Evolutionary conservation across 2,888 invertebrate species (phyloP).

Genomic region (Stenodera caucasica): DNA sequence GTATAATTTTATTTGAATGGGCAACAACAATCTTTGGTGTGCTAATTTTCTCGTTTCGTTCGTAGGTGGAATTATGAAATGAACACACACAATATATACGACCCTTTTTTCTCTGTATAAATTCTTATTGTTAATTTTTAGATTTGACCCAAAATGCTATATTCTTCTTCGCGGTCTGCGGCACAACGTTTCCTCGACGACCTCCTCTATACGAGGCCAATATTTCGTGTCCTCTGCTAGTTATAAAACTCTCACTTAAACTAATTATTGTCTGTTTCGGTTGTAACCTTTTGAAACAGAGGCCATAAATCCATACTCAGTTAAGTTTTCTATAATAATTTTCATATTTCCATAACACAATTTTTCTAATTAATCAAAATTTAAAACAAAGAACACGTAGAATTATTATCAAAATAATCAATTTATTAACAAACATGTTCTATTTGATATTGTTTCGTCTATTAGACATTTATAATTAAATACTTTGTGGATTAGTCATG

Average conservation of each 20-base stretch:
- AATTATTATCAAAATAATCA: no score
- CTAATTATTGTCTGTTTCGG: constrained; percentile 31
- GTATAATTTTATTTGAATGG: no score
- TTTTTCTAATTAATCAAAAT: background rate
- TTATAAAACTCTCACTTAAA: constrained; percentile 28
- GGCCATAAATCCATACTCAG: constrained; percentile 18
- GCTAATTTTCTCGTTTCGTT: no score
- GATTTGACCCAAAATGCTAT: constrained; percentile 22
- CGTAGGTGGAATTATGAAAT: background rate
- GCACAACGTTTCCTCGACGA: constrained; percentile 29
- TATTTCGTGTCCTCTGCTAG: constrained; percentile 30
- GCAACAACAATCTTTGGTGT: no score
- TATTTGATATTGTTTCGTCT: no score
- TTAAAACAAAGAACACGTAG: no score
- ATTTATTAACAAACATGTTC: no score
- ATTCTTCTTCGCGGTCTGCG: constrained; percentile 28
- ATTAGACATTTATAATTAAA: no score
- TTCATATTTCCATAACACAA: constrained; percentile 5
- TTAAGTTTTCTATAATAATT: background rate
- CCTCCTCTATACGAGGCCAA: constrained; percentile 27
- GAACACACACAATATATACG: no score
- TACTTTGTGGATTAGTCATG: no score
- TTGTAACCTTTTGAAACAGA: constrained; percentile 29
- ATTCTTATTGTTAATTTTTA: no score
- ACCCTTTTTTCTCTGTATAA: no score